Conservation (phyloP, 2,888 invertebrate genomes). For the Helicoverpa assulta region DNA sequence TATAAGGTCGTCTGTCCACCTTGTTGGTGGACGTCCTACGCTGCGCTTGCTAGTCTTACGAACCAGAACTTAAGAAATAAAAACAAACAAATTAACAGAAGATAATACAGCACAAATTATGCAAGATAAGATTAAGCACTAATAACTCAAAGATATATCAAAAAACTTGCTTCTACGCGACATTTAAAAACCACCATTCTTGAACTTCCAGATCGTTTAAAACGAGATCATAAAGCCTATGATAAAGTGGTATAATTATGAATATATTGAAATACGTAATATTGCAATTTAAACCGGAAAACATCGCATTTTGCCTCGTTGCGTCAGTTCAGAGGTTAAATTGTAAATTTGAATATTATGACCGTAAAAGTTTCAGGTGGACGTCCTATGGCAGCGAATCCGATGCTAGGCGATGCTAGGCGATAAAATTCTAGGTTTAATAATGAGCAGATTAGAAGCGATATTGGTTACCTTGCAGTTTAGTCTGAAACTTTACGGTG, state of each 20-base stretch:
- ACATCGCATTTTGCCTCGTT: constrained; percentile 38
- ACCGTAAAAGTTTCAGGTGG: constrained; percentile 34
- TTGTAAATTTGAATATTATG: constrained; percentile 56
- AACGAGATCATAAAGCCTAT: constrained; percentile 37
- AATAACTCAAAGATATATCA: too few relatives aligned
- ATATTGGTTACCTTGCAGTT: too few relatives aligned
- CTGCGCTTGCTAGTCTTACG: too few relatives aligned
- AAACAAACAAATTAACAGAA: too few relatives aligned
- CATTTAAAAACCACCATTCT: not conserved
- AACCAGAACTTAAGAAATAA: too few relatives aligned
- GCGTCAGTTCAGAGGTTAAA: constrained; percentile 58
- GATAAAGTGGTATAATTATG: constrained; percentile 39
- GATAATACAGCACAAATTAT: too few relatives aligned
- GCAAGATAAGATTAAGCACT: not conserved
- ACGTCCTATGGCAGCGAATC: constrained; percentile 10
- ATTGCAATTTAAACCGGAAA: constrained; percentile 56
- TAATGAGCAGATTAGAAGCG: not conserved
- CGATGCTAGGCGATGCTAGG: not conserved
- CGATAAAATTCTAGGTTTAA: not conserved
- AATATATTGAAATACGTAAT: constrained; percentile 44
- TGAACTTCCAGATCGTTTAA: not conserved
- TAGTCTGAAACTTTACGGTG: too few relatives aligned
- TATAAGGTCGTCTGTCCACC: too few relatives aligned
- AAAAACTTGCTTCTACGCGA: not conserved
- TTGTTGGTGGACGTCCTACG: too few relatives aligned